Evolutionary conservation across 2,888 invertebrate genomes (phyloP).

Genomic region (Heliconius hortense): DNA sequence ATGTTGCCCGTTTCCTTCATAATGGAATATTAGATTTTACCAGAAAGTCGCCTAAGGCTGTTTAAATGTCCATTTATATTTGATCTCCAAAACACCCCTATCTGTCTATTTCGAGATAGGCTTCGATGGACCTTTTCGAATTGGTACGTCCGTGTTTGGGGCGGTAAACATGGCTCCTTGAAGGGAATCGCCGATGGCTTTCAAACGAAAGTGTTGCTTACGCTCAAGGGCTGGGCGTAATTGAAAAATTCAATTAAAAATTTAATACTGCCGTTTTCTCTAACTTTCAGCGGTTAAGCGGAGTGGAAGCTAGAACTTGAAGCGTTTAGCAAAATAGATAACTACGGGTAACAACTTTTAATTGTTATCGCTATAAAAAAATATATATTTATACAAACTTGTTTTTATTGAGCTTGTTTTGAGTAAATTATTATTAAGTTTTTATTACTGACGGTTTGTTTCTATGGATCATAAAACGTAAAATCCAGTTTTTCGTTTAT

Average conservation of each 20-base stretch:
- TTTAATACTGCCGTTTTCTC: constrained; percentile 46
- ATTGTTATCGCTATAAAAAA: constrained; percentile 37
- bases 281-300: constrained; percentile 38
- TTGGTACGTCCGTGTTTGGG: constrained; percentile 59
- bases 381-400: constrained; percentile 2
- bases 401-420: not conserved
- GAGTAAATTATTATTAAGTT: not conserved
- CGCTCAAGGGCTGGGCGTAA: constrained; percentile 53
- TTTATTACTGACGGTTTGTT: too few species aligned
- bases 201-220: constrained; percentile 56
- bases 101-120: constrained; percentile 22
- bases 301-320: constrained; percentile 36
- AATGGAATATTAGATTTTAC: constrained; percentile 75
- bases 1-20: constrained; percentile 61
- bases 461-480: too few species aligned
- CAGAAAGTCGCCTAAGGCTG: constrained; percentile 59
- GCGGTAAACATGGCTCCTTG: constrained; percentile 56
- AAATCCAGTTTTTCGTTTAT: too few species aligned
- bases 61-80: constrained; percentile 58
- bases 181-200: constrained; percentile 66
- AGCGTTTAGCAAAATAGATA: constrained; percentile 45
- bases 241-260: constrained; percentile 64
- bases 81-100: constrained; percentile 57
- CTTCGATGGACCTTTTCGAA: constrained; percentile 44
- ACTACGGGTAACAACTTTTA: constrained; percentile 37